These are phyloP conservation scores for Strongylocentrotus purpuratus DNA, from an alignment of 35 echinoderm and acorn worm genomes.

Conservation along the genomic window DNA sequence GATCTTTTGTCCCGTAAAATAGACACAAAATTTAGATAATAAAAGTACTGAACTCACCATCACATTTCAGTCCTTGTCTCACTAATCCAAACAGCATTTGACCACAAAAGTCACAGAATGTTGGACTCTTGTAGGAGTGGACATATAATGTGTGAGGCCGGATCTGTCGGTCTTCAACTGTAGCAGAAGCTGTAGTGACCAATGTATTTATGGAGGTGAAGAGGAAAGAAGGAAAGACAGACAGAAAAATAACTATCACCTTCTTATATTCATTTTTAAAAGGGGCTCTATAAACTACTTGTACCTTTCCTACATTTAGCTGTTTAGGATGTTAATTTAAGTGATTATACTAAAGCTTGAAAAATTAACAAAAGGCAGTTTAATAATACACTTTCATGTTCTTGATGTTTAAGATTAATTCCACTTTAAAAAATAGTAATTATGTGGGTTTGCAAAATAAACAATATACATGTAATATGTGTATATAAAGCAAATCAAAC, in stretches of 20 bases:
- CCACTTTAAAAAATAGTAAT: too few species aligned
- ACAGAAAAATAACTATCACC: not conserved
- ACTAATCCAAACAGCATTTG: conserved; percentile 98
- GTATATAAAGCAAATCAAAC: too few species aligned
- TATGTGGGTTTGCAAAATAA: too few species aligned
- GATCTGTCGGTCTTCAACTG: conserved; percentile 95
- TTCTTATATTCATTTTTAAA: not conserved
- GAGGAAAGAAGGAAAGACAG: not conserved
- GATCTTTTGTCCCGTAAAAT: too few species aligned
- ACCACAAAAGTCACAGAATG: conserved; percentile 99
- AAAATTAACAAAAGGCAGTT: not conserved
- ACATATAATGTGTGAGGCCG: conserved; percentile 96
- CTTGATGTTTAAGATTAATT: too few species aligned
- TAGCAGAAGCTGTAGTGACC: conserved; percentile 74
- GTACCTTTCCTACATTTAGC: not conserved
- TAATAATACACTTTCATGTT: too few species aligned
- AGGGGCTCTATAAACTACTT: not conserved
- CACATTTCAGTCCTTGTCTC: conserved; percentile 96
- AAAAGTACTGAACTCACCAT: conserved; percentile 69
- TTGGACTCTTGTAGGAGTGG: conserved; percentile 97
- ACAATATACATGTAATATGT: too few species aligned
- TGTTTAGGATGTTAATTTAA: too few species aligned
- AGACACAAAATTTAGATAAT: too few species aligned
- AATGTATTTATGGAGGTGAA: not conserved
- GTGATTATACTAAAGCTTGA: not conserved